Evolutionary conservation across 2,888 invertebrate genomes (phyloP).

Genomic region (Macrophya annulata): DNA sequence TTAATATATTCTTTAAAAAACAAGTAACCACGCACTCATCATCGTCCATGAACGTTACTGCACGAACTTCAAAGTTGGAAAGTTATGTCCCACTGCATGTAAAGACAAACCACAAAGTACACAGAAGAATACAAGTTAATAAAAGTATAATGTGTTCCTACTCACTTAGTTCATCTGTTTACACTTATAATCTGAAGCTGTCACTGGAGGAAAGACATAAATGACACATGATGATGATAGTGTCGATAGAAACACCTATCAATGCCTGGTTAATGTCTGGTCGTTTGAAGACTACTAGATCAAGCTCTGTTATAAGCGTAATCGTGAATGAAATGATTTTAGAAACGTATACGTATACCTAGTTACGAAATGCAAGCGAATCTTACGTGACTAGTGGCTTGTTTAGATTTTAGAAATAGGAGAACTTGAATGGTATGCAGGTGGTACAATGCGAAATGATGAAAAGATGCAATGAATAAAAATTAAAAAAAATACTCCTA

Average conservation of each 20-base stretch:
- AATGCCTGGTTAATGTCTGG: constrained; percentile 7
- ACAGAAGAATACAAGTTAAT: too few relatives aligned
- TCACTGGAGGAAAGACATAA: neutral
- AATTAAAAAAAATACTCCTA: neutral
- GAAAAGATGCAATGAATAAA: neutral
- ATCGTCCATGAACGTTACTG: neutral
- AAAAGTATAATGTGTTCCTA: neutral
- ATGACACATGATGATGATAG: neutral
- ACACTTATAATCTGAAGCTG: neutral
- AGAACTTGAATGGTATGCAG: neutral
- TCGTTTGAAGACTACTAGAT: neutral
- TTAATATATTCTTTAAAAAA: neutral
- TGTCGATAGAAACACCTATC: constrained; percentile 3
- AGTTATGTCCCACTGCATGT: neutral
- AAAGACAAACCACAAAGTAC: neutral
- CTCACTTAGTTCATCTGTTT: neutral
- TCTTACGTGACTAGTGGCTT: constrained; percentile 16
- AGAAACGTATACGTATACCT: neutral
- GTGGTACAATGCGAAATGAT: neutral
- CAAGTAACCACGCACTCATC: neutral
- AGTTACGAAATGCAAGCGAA: constrained; percentile 11
- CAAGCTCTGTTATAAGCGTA: neutral
- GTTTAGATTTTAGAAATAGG: neutral
- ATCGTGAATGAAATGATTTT: neutral
- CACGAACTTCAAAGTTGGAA: neutral